phyloP scores from a whole-genome alignment of 2,797 vertebrate genomes.

The Falco columbarius region DNA sequence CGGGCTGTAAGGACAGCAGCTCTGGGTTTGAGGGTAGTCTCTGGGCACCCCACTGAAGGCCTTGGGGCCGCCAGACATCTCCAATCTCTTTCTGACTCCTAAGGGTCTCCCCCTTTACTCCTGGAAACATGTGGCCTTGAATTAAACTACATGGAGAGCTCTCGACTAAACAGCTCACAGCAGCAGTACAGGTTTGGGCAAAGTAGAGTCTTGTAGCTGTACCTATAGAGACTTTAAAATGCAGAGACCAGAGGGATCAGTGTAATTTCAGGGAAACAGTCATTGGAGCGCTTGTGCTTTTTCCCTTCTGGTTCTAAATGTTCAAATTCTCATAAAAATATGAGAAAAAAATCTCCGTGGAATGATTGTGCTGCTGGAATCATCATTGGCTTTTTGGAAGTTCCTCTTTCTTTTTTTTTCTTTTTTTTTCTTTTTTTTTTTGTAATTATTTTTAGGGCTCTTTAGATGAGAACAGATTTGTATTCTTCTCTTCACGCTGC shows the following conservation, averaged over 20 bases:
- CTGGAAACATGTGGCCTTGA: neutral
- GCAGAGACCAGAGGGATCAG: neutral
- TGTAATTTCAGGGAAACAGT: neutral
- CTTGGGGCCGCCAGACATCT: neutral
- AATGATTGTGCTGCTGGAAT: neutral
- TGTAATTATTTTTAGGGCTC: neutral
- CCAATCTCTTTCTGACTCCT: neutral
- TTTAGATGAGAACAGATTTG: conserved; percentile 28
- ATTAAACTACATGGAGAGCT: neutral
- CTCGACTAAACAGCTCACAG: neutral
- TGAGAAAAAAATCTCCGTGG: neutral
- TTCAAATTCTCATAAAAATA: neutral
- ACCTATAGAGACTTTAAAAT: neutral
- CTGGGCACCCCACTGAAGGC: neutral
- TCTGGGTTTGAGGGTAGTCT: neutral
- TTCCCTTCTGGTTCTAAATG: neutral
- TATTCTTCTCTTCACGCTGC: conserved; percentile 29
- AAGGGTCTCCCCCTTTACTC: neutral
- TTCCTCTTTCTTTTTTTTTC: neutral
- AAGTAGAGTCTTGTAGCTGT: neutral
- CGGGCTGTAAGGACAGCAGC: neutral
- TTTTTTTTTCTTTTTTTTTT: neutral
- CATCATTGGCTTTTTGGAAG: neutral
- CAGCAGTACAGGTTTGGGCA: conserved; percentile 4
- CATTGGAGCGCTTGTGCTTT: neutral